Conservation (phyloP, 1,140 invertebrate species). For the Tetraneura akinire region DNA sequence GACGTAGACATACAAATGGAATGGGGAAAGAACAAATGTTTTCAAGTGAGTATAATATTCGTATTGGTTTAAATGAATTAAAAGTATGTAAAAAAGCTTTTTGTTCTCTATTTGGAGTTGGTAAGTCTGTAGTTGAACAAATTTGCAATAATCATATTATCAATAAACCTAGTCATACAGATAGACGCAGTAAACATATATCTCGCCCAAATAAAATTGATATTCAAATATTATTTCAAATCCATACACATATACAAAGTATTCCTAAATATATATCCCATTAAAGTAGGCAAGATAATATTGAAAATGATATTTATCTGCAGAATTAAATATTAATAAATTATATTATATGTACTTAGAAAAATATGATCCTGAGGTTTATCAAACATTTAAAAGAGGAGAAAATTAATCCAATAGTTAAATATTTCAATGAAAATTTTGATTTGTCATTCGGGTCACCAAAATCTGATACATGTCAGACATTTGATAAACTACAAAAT, state of each 20-base stretch:
- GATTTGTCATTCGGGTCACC: slow-evolving; percentile 22
- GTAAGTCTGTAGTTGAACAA: slow-evolving; percentile 4
- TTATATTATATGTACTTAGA: slow-evolving; percentile 11
- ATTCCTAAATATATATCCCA: background rate
- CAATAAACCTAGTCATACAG: slow-evolving; percentile 2
- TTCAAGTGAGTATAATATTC: slow-evolving; percentile 9
- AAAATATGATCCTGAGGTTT: slow-evolving; percentile 25
- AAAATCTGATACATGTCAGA: background rate
- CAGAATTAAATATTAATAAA: slow-evolving; percentile 6
- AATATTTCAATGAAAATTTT: background rate
- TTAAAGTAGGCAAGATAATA: slow-evolving; percentile 13
- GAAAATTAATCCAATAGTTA: background rate
- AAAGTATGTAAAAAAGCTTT: slow-evolving; percentile 8
- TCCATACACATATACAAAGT: background rate
- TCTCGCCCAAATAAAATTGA: slow-evolving; percentile 12
- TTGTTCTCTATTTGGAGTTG: slow-evolving; percentile 14
- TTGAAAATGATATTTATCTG: slow-evolving; percentile 10
- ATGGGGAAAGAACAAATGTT: too few species aligned
- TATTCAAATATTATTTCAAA: background rate
- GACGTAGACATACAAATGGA: too few species aligned
- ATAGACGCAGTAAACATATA: slow-evolving; percentile 8
- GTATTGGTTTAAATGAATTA: background rate
- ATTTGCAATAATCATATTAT: slow-evolving; percentile 2
- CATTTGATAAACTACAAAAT: slow-evolving; percentile 18
- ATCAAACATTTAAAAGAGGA: background rate